These are phyloP conservation scores for Euborellia annulipes DNA, from an alignment of 1,140 invertebrate species.

Conservation along the genomic window DNA sequence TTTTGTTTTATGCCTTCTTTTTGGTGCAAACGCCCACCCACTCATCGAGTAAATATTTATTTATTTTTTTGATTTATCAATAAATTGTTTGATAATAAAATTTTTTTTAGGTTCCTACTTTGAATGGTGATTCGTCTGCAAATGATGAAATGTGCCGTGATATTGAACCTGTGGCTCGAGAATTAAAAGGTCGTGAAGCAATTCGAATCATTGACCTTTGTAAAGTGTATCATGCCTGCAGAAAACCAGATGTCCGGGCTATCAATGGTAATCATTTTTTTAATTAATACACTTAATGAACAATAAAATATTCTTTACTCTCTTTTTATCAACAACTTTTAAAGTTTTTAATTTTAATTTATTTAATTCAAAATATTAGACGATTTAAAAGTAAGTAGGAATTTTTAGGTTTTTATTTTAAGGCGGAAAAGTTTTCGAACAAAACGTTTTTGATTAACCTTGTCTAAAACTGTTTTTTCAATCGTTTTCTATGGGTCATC, in stretches of 20 bases:
- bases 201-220: constrained; percentile 56
- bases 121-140: constrained; percentile 40
- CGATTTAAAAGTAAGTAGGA: too few species aligned
- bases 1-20: constrained; percentile 54
- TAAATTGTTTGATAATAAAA: neutral
- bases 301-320: too few species aligned
- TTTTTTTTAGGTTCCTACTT: constrained; percentile 27
- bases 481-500: too few species aligned
- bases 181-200: constrained; percentile 54
- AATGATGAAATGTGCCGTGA: constrained; percentile 37
- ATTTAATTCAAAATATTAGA: too few species aligned
- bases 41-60: constrained; percentile 25
- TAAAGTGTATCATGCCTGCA: constrained; percentile 44
- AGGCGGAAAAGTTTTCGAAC: too few species aligned
- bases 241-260: constrained; percentile 36
- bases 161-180: constrained; percentile 52
- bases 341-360: too few species aligned
- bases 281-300: too few species aligned
- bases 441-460: too few species aligned
- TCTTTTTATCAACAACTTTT: too few species aligned
- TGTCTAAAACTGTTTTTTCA: too few species aligned
- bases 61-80: constrained; percentile 1
- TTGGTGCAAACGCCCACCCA: constrained; percentile 39
- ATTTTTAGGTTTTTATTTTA: too few species aligned
- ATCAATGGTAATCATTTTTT: constrained; percentile 48